Evolutionary conservation across 1,140 invertebrate genomes (phyloP), one percentile per base, ranked within the genome.

Genomic region (Dendroctonus ponderosae): DNA sequence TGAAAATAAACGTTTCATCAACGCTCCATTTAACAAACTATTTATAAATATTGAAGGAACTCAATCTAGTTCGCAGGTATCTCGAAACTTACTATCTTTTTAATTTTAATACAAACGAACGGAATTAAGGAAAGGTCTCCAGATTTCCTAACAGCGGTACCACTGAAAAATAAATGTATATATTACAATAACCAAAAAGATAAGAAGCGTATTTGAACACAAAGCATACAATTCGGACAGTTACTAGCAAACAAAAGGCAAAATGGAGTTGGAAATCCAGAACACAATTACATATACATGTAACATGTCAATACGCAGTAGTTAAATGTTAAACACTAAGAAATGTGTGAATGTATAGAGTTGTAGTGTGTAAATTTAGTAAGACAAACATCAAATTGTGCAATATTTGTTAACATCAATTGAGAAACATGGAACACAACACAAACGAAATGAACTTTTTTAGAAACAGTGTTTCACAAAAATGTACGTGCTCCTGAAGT

Each of bases 101-200:
- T 1, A 26, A 26, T 26, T 26, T 26, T 26, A 26, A 26, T 26
- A 26, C 26, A 26, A 37, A 39, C 1, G 15, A 44, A 59, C 12
- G 41, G 43, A 59, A 59, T 59, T 56, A 42, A 50, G 7, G 14
- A 7, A 41, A 40, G n/a, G 9, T 39, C 11, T 63, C 62, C 37
- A 63, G 51, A 48, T 44, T 44, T 26, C 41, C 52, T 63, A 63
- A 63, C 14, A 63, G 41, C 26, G 62, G 62, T 63, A 44, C 39
- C 12, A 14, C 62, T 63, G 62, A 63, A 63, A 63, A 53, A 53
- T 44, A 54, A 63, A 63, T 26, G 26, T 26, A 26, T 26, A 26
- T 48, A 41, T 60, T 41, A 15, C 12, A 46, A 58, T 58, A 41
- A 62, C 40, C 40, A 53, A 43, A 41, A 53, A 41, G 15, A 44